These are phyloP conservation scores for Eulemur rufifrons DNA, from an alignment of 2,113 vertebrate species.

Conservation along the genomic window DNA sequence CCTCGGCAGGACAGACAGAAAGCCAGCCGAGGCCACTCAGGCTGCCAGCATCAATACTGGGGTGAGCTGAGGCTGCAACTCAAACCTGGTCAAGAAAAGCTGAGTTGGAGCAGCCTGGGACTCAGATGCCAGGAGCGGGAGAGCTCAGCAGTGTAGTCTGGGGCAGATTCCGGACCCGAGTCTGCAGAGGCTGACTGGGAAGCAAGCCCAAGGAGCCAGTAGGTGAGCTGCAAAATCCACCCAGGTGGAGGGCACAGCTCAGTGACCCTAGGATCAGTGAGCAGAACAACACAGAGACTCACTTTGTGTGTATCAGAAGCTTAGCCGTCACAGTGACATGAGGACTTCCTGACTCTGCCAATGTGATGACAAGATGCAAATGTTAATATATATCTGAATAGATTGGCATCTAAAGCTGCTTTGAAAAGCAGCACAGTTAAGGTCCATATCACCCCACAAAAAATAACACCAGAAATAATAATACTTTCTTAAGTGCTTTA, in stretches of 20 bases:
- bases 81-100: background rate
- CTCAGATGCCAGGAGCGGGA: background rate
- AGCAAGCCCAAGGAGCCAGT: background rate
- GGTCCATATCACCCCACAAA: background rate
- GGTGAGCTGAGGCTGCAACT: background rate
- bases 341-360: background rate
- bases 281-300: background rate
- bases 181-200: background rate
- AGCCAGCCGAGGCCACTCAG: background rate
- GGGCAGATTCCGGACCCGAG: background rate
- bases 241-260: background rate
- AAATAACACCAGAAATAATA: background rate
- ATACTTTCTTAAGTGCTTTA: background rate
- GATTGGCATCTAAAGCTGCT: background rate
- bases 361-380: background rate
- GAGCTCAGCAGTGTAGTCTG: background rate
- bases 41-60: background rate
- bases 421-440: background rate
- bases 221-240: background rate
- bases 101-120: background rate
- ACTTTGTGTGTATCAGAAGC: background rate
- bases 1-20: background rate
- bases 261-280: background rate
- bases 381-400: background rate
- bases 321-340: rapidly evolving